Conservation (phyloP, 2,888 invertebrate genomes). For the Uloborus plumipes region DNA sequence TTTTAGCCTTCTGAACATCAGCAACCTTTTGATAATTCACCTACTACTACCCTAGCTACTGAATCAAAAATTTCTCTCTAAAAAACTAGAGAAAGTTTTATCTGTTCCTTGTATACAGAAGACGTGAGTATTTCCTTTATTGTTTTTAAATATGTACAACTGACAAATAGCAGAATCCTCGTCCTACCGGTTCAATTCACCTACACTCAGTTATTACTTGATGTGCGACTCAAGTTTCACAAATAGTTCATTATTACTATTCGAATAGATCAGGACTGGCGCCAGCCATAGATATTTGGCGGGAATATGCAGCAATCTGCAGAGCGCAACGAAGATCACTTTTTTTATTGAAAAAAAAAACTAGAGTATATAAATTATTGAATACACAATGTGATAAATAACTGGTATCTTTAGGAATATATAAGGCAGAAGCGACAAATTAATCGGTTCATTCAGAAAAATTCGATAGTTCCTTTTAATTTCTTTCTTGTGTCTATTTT, state of each 20-base stretch:
- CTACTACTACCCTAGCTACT: slow-evolving; percentile 56
- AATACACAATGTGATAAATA: too few relatives aligned
- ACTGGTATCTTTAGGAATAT: too few relatives aligned
- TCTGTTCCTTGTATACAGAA: slow-evolving; percentile 51
- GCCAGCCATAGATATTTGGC: slow-evolving; percentile 57
- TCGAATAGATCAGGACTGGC: slow-evolving; percentile 59
- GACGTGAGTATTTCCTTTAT: slow-evolving; percentile 16
- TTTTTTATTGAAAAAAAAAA: neutral
- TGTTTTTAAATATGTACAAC: slow-evolving; percentile 44
- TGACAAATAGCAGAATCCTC: neutral
- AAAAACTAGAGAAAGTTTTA: slow-evolving; percentile 62
- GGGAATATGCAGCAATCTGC: slow-evolving; percentile 14
- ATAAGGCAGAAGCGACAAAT: too few relatives aligned
- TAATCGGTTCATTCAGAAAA: too few relatives aligned
- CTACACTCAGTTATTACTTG: slow-evolving; percentile 3
- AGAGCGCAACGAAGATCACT: slow-evolving; percentile 11
- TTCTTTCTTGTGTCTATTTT: too few relatives aligned
- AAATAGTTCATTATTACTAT: slow-evolving; percentile 44
- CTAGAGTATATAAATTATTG: too few relatives aligned
- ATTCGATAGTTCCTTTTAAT: too few relatives aligned
- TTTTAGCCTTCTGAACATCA: slow-evolving; percentile 22
- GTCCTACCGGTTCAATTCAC: too few relatives aligned
- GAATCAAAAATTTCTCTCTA: slow-evolving; percentile 61
- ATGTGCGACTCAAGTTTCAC: slow-evolving; percentile 24
- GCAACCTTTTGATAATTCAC: slow-evolving; percentile 40